Evolutionary conservation across 2,113 vertebrate species (phyloP).

Genomic region (Phrynosoma platyrhinos): DNA sequence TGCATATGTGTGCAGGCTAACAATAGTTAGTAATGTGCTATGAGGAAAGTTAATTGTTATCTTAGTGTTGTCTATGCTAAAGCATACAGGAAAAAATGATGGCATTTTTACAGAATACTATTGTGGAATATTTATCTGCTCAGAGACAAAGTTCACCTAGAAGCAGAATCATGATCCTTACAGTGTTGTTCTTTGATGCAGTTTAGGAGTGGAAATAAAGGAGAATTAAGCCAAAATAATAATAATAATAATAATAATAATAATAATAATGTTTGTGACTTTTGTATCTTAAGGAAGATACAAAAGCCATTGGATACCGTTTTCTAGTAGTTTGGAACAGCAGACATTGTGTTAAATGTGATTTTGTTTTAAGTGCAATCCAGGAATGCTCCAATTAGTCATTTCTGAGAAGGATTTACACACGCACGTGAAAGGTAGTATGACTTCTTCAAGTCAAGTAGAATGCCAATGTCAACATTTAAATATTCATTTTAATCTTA

Average conservation of each 20-base stretch:
- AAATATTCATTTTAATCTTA: background rate
- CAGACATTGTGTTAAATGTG: slow-evolving; percentile 17
- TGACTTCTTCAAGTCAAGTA: too few species aligned
- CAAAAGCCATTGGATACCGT: background rate
- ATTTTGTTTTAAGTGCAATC: background rate
- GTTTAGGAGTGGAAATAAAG: background rate
- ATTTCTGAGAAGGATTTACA: background rate
- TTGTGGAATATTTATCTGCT: background rate
- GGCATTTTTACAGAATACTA: background rate
- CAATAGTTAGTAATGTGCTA: background rate
- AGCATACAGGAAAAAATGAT: background rate
- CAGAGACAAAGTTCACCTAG: background rate
- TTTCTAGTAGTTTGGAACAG: background rate
- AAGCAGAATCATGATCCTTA: too few species aligned
- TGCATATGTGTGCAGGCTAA: background rate
- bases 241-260: background rate
- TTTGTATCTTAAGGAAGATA: too few species aligned
- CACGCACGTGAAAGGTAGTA: background rate
- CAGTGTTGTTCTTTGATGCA: background rate
- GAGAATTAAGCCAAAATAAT: background rate
- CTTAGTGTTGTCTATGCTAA: background rate
- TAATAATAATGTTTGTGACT: background rate
- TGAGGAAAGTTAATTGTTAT: background rate
- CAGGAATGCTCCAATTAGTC: background rate
- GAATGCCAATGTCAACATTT: background rate